These are phyloP conservation scores for Scrobipalpa costella DNA, from an alignment of 2,888 invertebrate species.

Conservation along the genomic window DNA sequence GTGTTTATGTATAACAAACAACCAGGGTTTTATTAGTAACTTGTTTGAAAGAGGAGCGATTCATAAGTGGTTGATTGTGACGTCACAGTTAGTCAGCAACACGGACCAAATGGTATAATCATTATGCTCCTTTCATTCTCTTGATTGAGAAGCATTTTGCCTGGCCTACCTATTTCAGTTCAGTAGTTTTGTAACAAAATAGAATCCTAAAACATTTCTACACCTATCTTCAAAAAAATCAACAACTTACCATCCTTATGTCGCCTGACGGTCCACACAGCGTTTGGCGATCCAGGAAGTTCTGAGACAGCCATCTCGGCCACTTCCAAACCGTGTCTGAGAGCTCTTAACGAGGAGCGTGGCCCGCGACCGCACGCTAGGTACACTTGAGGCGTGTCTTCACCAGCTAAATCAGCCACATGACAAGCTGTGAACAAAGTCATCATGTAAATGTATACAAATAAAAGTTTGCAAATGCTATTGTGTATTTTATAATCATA, in stretches of 20 bases:
- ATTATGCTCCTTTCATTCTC: conserved; percentile 58
- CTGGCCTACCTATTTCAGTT: neutral
- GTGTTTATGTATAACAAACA: conserved; percentile 90
- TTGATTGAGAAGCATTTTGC: neutral
- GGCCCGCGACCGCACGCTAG: conserved; percentile 98
- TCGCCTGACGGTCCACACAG: conserved; percentile 99
- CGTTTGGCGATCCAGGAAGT: conserved; percentile 99
- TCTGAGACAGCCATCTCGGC: conserved; percentile 99
- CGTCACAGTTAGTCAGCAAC: conserved; percentile 78
- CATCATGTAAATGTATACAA: neutral
- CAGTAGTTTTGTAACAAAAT: neutral
- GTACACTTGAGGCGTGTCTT: conserved; percentile 99
- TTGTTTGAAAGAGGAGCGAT: conserved; percentile 74
- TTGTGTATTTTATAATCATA: neutral
- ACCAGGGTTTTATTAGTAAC: conserved; percentile 82
- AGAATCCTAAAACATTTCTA: neutral
- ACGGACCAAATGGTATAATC: conserved; percentile 79
- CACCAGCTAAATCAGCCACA: conserved; percentile 97
- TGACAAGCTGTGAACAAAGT: conserved; percentile 82
- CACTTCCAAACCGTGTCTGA: conserved; percentile 98
- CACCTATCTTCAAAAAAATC: neutral
- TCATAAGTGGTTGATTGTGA: conserved; percentile 74
- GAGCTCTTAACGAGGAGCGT: conserved; percentile 93
- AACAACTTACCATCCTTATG: conserved; percentile 94
- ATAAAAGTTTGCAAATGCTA: neutral